A percentile compares a stretch with the other conserved stretches of the same genome.
Conservation (phyloP, 2,113 vertebrate genomes). For the Limanda limanda region DNA sequence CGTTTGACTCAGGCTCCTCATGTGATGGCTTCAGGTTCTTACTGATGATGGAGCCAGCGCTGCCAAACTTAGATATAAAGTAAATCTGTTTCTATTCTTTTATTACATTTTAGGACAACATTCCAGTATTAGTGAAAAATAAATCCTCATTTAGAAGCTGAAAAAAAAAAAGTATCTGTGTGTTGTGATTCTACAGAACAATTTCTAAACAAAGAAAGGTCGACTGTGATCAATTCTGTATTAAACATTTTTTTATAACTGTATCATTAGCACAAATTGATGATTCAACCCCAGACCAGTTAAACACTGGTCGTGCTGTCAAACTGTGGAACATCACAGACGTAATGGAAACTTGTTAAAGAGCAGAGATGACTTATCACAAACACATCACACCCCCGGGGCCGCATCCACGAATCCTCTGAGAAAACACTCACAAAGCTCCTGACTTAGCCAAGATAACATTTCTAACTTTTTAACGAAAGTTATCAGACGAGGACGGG, state of each 20-base stretch:
- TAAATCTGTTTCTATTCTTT: background rate
- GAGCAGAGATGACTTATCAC: background rate
- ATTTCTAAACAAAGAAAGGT: too few species aligned
- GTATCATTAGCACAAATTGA: too few species aligned
- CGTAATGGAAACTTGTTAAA: background rate
- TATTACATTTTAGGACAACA: background rate
- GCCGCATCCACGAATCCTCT: too few species aligned
- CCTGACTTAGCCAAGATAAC: too few species aligned
- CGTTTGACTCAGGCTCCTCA: background rate
- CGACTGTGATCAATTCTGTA: background rate
- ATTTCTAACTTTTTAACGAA: too few species aligned
- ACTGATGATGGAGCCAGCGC: conserved; percentile 4
- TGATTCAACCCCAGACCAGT: too few species aligned
- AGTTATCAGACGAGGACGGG: too few species aligned
- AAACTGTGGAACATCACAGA: too few species aligned
- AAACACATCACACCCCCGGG: background rate
- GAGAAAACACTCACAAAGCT: too few species aligned
- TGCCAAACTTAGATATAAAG: background rate
- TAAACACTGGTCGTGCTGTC: too few species aligned
- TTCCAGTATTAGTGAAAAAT: too few species aligned
- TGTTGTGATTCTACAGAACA: background rate
- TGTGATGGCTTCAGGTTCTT: background rate
- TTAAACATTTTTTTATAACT: background rate
- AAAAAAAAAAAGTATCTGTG: background rate
- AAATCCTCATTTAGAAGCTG: too few species aligned